phyloP scores from a whole-genome alignment of 2,797 vertebrate genomes.

The Hippopotamyrus pictus region DNA sequence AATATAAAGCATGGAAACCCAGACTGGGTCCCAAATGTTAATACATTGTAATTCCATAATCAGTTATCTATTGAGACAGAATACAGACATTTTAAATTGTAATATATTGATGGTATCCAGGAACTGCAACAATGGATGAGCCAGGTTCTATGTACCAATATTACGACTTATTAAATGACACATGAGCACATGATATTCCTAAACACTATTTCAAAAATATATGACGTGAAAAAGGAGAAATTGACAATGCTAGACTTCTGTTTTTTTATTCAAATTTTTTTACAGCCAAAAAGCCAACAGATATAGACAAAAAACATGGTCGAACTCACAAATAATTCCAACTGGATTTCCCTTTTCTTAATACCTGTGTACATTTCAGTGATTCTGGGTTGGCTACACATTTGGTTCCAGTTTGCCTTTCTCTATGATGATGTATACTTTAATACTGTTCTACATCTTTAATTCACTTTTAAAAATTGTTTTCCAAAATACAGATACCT shows the following conservation, averaged over 20 bases:
- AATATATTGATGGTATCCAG: not conserved
- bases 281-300: conserved; percentile 63
- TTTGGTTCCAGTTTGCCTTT: conserved; percentile 42
- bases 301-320: conserved; percentile 58
- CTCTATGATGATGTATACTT: conserved; percentile 37
- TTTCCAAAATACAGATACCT: conserved; percentile 41
- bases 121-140: not conserved
- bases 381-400: conserved; percentile 15
- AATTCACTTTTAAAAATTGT: conserved; percentile 4
- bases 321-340: conserved; percentile 36
- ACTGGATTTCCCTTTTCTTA: conserved; percentile 15
- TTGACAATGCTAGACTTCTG: not conserved
- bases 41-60: not conserved
- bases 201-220: not conserved
- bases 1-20: not conserved
- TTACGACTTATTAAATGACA: not conserved
- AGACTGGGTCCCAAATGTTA: not conserved
- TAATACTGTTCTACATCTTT: conserved; percentile 41
- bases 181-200: not conserved
- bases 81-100: not conserved
- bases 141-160: not conserved
- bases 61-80: not conserved
- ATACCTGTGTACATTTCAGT: conserved; percentile 21
- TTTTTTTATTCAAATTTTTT: conserved; percentile 57
- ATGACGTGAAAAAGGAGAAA: not conserved